Percentiles rank a stretch among this genome's conserved stretches.
Evolutionary conservation across 2,888 invertebrate species (phyloP).

Genomic region (Coremacera marginata): DNA sequence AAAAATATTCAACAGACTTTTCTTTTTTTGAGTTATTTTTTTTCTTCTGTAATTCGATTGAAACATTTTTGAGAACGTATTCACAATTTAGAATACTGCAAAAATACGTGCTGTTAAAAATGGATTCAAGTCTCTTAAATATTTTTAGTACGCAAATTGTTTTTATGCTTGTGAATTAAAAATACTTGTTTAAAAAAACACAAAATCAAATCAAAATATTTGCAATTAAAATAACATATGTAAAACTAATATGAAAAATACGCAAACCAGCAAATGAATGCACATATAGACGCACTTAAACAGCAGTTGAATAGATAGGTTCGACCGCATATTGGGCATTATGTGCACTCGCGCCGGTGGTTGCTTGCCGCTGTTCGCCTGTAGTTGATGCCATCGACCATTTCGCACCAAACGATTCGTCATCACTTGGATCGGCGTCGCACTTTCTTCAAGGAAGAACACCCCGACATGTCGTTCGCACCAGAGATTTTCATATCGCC

Average conservation of each 20-base stretch:
- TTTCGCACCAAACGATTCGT: constrained; percentile 13
- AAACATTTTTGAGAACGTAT: constrained; percentile 6
- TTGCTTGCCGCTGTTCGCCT: not conserved
- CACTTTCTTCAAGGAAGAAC: constrained; percentile 41
- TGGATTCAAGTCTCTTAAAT: not conserved
- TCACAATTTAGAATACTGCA: not conserved
- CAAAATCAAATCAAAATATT: not conserved
- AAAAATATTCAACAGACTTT: not conserved
- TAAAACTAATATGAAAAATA: no score
- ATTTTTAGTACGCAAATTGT: no score
- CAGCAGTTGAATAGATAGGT: not conserved
- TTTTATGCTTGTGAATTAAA: not conserved
- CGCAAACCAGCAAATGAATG: not conserved
- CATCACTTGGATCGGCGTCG: constrained; percentile 19
- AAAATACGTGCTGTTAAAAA: not conserved
- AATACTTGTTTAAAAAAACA: not conserved
- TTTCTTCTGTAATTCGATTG: not conserved
- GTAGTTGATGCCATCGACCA: not conserved
- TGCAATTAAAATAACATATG: not conserved
- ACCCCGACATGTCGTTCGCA: constrained; percentile 36
- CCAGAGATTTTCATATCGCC: not conserved
- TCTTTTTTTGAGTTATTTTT: not conserved
- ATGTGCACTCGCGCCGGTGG: constrained; percentile 1
- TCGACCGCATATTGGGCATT: not conserved
- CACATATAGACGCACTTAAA: not conserved